A percentile compares a stretch with the other conserved stretches of the same genome.
Evolutionary conservation across 2,113 vertebrate species (phyloP).

Genomic region (Gorsachius goisagi): DNA sequence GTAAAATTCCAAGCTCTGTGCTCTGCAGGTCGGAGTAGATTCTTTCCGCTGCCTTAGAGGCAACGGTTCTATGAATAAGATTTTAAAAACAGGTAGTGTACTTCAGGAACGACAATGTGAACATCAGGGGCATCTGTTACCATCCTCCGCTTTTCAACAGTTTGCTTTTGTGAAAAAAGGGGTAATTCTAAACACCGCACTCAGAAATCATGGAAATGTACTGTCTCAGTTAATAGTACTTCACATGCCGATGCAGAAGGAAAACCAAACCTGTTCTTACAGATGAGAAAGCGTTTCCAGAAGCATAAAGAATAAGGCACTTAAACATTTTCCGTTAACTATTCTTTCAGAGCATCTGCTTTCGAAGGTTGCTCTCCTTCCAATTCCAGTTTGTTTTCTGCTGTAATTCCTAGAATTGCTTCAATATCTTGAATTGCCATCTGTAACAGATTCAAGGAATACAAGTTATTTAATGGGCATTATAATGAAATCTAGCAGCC

Average conservation of each 20-base stretch:
- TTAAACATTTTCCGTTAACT: slow-evolving; percentile 32
- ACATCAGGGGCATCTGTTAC: background rate
- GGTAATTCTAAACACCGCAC: background rate
- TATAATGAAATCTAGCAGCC: slow-evolving; percentile 9
- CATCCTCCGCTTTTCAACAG: background rate
- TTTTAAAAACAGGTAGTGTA: background rate
- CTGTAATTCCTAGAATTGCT: slow-evolving; percentile 77
- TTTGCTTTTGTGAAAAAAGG: background rate
- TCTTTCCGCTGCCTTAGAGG: background rate
- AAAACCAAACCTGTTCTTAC: slow-evolving; percentile 46
- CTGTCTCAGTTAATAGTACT: background rate
- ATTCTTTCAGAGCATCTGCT: slow-evolving; percentile 21
- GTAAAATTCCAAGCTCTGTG: background rate
- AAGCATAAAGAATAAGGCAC: slow-evolving; percentile 13
- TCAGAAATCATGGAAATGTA: background rate
- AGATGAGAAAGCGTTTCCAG: slow-evolving; percentile 21
- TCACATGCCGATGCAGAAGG: background rate
- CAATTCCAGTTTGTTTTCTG: slow-evolving; percentile 77
- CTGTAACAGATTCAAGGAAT: slow-evolving; percentile 68
- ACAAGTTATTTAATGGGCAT: slow-evolving; percentile 35
- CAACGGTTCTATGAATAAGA: background rate
- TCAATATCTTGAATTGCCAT: slow-evolving; percentile 78
- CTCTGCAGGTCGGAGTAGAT: background rate
- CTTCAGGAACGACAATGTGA: background rate
- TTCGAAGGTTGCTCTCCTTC: slow-evolving; percentile 45